phyloP scores from a whole-genome alignment of 2,797 vertebrate genomes.

The Oreochromis grahami region DNA sequence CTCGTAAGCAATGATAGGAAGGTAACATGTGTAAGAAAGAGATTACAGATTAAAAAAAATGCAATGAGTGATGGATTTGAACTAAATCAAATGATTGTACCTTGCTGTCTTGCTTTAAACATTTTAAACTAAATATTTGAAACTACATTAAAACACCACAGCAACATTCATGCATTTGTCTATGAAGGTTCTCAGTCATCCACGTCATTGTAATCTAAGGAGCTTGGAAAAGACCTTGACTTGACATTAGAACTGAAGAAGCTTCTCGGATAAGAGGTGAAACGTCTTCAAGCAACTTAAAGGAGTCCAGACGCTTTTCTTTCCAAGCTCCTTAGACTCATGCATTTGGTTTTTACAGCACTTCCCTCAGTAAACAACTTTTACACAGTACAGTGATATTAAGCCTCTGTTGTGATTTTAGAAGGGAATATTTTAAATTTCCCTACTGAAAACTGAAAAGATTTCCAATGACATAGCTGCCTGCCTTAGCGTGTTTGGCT shows the following conservation, averaged over 20 bases:
- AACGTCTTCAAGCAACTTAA: background rate
- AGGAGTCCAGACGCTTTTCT: background rate
- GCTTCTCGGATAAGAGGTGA: background rate
- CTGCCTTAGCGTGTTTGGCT: background rate
- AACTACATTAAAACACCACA: background rate
- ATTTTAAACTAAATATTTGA: background rate
- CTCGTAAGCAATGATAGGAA: background rate
- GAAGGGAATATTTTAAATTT: background rate
- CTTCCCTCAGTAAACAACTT: background rate
- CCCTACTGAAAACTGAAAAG: background rate
- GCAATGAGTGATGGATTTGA: background rate
- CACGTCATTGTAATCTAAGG: rapidly evolving
- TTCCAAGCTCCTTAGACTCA: background rate
- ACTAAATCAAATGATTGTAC: background rate
- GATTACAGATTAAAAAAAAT: background rate
- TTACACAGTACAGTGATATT: background rate
- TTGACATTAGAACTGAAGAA: background rate
- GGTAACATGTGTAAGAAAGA: background rate
- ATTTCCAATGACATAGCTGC: rapidly evolving
- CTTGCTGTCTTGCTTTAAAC: background rate
- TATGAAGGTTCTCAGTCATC: background rate
- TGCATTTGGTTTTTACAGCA: background rate
- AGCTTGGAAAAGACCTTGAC: background rate
- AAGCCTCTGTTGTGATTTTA: background rate
- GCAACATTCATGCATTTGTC: background rate